Conservation (phyloP, 2,888 invertebrate genomes). For the Lasioglossum vierecki region DNA sequence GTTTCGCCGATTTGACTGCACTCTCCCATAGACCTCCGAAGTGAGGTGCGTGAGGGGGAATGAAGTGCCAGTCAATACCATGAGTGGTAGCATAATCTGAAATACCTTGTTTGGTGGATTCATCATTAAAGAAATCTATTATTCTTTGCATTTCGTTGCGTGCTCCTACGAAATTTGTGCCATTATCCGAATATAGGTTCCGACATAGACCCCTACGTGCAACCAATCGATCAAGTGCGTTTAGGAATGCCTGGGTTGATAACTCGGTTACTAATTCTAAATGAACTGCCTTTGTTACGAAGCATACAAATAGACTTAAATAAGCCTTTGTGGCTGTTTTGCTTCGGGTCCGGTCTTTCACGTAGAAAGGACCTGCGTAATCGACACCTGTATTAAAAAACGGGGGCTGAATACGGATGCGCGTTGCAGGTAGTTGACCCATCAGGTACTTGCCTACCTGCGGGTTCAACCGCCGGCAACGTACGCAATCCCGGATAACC, state of each 20-base stretch:
- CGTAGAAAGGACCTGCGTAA: constrained; percentile 26
- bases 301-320: constrained; percentile 10
- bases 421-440: constrained; percentile 30
- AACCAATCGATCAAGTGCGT: neutral
- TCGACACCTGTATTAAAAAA: constrained; percentile 18
- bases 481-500: constrained; percentile 8
- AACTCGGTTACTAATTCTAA: neutral
- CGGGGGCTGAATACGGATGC: neutral
- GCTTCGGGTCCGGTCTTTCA: constrained; percentile 5
- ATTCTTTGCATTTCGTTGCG: too few relatives aligned
- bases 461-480: constrained; percentile 16
- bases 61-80: too few relatives aligned
- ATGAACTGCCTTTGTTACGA: constrained; percentile 9
- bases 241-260: neutral
- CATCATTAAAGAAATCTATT: too few relatives aligned
- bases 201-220: constrained; percentile 1
- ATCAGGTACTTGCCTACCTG: neutral
- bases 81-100: too few relatives aligned
- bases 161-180: too few relatives aligned
- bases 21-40: too few relatives aligned
- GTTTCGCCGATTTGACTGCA: too few relatives aligned
- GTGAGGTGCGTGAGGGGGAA: too few relatives aligned
- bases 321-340: neutral
- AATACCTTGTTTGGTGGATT: too few relatives aligned
- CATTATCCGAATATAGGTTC: too few relatives aligned